Evolutionary conservation across 1,140 invertebrate genomes (phyloP).

Genomic region (Neodiprion virginianus): DNA sequence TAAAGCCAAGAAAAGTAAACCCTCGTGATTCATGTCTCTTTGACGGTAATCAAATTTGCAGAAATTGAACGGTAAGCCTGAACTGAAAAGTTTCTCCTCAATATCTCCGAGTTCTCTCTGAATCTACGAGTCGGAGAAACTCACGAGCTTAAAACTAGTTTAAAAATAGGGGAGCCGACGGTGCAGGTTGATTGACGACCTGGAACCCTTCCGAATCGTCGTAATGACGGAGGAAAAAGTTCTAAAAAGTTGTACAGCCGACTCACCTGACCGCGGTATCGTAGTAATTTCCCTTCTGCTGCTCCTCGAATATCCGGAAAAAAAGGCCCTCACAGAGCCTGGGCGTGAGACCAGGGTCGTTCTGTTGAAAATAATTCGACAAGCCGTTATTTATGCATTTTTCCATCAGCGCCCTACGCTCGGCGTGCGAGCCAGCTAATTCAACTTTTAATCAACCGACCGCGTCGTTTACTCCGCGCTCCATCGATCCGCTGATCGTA

Average conservation of each 20-base stretch:
- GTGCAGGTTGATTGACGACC: background rate
- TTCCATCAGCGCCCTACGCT: too few species aligned
- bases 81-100: too few species aligned
- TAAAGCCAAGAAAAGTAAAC: too few species aligned
- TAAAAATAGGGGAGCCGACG: background rate
- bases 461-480: background rate
- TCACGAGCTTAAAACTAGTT: background rate
- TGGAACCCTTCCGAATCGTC: background rate
- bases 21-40: too few species aligned
- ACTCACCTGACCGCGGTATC: slow-evolving; percentile 45
- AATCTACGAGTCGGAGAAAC: too few species aligned
- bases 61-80: too few species aligned
- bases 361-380: slow-evolving; percentile 35
- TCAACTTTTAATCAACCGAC: slow-evolving; percentile 6
- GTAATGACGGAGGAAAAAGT: background rate
- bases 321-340: slow-evolving; percentile 61
- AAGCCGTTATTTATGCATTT: background rate
- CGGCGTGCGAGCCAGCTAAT: background rate
- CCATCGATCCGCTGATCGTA: background rate
- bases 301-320: slow-evolving; percentile 41
- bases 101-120: too few species aligned
- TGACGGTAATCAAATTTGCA: too few species aligned
- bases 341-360: slow-evolving; percentile 64
- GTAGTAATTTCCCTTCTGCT: slow-evolving; percentile 28
- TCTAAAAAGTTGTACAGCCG: background rate